phyloP scores from a whole-genome alignment of 1,140 invertebrate species.

The Arctopsyche grandis region DNA sequence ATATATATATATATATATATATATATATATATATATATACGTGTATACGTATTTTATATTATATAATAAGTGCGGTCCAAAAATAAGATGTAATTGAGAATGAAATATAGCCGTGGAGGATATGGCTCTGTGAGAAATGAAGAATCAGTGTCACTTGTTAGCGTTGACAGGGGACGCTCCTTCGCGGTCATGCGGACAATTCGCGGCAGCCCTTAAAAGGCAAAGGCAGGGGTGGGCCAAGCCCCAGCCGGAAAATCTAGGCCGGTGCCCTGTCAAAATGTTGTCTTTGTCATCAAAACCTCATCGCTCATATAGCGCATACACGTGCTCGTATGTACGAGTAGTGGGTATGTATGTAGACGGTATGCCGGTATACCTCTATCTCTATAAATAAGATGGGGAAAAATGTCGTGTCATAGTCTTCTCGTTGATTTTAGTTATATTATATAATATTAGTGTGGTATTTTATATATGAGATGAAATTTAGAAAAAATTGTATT shows the following conservation, averaged over 20 bases:
- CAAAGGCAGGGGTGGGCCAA: background rate
- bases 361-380: too few relatives aligned
- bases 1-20: too few relatives aligned
- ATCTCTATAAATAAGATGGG: conserved; percentile 10
- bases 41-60: background rate
- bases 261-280: conserved; percentile 24
- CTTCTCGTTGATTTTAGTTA: too few relatives aligned
- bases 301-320: conserved; percentile 13
- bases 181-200: conserved; percentile 18
- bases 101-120: conserved; percentile 26
- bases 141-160: conserved; percentile 44
- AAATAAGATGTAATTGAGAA: conserved; percentile 35
- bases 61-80: background rate
- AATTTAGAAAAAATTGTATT: too few relatives aligned
- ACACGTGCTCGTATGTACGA: background rate
- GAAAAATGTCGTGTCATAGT: background rate
- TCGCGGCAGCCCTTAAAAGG: background rate
- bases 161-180: conserved; percentile 35
- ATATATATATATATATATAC: too few relatives aligned
- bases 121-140: conserved; percentile 36
- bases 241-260: conserved; percentile 13
- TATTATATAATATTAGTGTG: too few relatives aligned
- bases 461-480: too few relatives aligned
- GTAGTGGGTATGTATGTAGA: too few relatives aligned
- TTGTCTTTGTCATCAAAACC: conserved; percentile 36